phyloP scores from a whole-genome alignment of 2,797 vertebrate genomes.

The Leontocebus nigricollis region DNA sequence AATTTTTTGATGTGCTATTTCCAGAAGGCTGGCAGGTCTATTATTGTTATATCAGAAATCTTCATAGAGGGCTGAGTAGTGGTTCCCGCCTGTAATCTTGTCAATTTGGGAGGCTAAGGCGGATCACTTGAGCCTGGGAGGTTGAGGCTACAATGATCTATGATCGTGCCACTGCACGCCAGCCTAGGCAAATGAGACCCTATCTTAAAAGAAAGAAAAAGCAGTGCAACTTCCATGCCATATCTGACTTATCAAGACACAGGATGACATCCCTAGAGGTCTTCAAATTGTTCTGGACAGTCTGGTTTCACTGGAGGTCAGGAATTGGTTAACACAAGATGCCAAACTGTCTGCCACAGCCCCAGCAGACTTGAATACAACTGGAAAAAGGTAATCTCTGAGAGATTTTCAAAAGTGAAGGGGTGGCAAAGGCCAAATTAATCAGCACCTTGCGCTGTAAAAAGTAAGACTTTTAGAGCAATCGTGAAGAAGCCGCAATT shows the following conservation, averaged over 20 bases:
- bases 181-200: background rate
- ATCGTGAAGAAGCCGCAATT: background rate
- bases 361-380: too few species aligned
- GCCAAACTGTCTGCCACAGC: background rate
- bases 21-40: fast-evolving
- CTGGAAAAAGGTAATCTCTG: background rate
- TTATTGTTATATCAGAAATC: background rate
- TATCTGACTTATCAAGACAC: background rate
- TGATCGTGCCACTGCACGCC: fast-evolving
- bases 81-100: background rate
- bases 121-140: background rate
- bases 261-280: background rate
- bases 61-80: background rate
- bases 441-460: fast-evolving
- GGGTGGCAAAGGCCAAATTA: background rate
- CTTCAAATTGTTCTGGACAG: background rate
- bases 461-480: background rate
- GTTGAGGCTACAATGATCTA: background rate
- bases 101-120: background rate
- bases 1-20: background rate
- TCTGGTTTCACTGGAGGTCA: too few species aligned
- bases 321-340: background rate
- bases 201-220: background rate
- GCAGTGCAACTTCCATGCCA: background rate
- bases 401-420: background rate